phyloP scores from a whole-genome alignment of 2,113 vertebrate genomes.

The Bettongia penicillata region DNA sequence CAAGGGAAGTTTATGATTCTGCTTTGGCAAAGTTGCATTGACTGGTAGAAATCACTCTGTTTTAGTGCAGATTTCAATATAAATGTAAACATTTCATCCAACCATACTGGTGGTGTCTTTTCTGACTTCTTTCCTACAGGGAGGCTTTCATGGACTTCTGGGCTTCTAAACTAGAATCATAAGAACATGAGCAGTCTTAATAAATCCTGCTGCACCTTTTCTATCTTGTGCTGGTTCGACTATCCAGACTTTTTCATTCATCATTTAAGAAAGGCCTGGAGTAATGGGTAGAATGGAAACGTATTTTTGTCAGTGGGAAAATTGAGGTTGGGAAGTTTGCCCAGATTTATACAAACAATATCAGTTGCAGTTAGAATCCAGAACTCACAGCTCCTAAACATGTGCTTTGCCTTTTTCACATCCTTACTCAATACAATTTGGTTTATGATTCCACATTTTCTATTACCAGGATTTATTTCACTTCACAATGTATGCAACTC shows the following conservation, averaged over 20 bases:
- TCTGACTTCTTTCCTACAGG: conserved; percentile 62
- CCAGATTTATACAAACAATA: conserved; percentile 1
- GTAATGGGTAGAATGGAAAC: not conserved
- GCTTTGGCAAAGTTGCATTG: conserved; percentile 82
- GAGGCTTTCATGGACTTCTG: not conserved
- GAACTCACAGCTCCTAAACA: conserved; percentile 7
- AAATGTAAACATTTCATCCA: conserved; percentile 85
- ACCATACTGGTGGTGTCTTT: conserved; percentile 68
- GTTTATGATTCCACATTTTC: not conserved
- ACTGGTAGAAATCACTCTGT: conserved; percentile 83
- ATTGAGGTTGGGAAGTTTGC: conserved; percentile 1
- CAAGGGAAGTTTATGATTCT: conserved; percentile 65
- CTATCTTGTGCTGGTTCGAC: conserved; percentile 13
- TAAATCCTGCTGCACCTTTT: conserved; percentile 5
- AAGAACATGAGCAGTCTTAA: conserved; percentile 36
- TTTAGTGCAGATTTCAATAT: conserved; percentile 83
- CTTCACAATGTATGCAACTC: not conserved
- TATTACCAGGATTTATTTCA: not conserved
- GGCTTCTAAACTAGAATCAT: not conserved
- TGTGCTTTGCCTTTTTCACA: not conserved
- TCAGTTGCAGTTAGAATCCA: not conserved
- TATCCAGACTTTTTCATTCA: not conserved
- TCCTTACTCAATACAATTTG: conserved; percentile 12
- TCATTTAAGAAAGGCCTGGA: not conserved
- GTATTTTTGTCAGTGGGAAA: not conserved